Evolutionary conservation across 2,113 vertebrate species (phyloP), one percentile per base, ranked within the genome.

Genomic region (Pagrus major): DNA sequence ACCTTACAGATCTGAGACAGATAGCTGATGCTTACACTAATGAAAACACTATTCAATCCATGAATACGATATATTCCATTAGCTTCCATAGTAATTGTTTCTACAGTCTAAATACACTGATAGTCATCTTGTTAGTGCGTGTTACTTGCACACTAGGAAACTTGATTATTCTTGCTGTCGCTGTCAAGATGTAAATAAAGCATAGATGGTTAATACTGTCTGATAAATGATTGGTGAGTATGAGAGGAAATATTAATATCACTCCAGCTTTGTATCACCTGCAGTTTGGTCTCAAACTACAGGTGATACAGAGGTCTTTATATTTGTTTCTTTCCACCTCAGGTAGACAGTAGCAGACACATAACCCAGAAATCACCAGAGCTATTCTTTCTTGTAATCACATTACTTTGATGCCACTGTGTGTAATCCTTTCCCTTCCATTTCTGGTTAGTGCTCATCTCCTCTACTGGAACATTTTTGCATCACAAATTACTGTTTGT

Each of bases 181-280:
- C 66, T 35, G 44, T 60, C 29, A 25, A 52, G 35, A 12, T 55
- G 71, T 76, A 18, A 59, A 80, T 68, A 61, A 51, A 72, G 16
- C 11, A 54, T 37, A 46, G 20, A 14, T 44, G 27, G 31, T 37
- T 27, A 51, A 65, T 49, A 49, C 39, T 49, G 16, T 75, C 41
- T 58, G 56, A 52, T 37, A 59, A 66, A 46, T 54, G 46, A 25
- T 27, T 29, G 59, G 29, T 29, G 29, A 61, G 55, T 16, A 27
- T 23, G 69, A 44, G 47, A 63, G 41, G 5, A 60, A 71, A 72
- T 51, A 71, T 37, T 37, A 58, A 67, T 61, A 39, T 73, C 23
- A 52, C 18, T 31, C 9, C 29, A 25, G 25, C 39, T 29, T 20
- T 16, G 14, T 4, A 51, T 77, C 33, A 29, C 25, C 18, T 63